These are phyloP conservation scores for Cosmia trapezina DNA, from an alignment of 2,888 invertebrate genomes.

Conservation along the genomic window DNA sequence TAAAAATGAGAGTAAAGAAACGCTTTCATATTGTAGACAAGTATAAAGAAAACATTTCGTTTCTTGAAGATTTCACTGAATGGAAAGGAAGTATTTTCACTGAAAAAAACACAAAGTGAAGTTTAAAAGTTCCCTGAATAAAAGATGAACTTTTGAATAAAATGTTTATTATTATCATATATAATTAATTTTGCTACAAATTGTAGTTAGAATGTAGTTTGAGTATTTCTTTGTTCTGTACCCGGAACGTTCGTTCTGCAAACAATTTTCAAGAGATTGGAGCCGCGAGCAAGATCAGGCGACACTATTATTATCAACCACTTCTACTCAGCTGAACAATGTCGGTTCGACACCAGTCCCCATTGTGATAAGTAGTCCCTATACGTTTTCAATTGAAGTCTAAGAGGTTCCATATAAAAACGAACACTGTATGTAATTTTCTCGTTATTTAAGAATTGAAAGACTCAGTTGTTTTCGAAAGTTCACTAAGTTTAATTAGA, in stretches of 20 bases:
- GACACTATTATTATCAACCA: neutral
- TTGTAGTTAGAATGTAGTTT: neutral
- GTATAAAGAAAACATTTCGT: neutral
- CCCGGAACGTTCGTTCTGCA: neutral
- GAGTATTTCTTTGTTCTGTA: neutral
- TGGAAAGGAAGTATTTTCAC: neutral
- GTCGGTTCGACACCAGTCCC: neutral
- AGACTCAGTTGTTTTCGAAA: conserved; percentile 4
- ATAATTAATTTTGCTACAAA: neutral
- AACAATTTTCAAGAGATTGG: neutral
- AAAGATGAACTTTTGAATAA: neutral
- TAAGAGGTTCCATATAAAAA: neutral
- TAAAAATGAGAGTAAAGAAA: neutral
- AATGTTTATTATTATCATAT: too few species aligned
- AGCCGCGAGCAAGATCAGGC: neutral
- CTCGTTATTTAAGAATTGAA: conserved; percentile 22
- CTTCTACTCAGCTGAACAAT: neutral
- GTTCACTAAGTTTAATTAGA: conserved; percentile 2
- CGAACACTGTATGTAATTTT: neutral
- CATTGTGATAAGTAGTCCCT: neutral
- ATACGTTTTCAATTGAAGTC: conserved; percentile 2
- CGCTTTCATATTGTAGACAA: neutral
- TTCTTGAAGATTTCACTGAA: too few species aligned
- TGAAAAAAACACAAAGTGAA: neutral
- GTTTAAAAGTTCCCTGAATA: neutral